Evolutionary conservation across 2,888 invertebrate genomes (phyloP).

Genomic region (Acrocyrtus sp.): DNA sequence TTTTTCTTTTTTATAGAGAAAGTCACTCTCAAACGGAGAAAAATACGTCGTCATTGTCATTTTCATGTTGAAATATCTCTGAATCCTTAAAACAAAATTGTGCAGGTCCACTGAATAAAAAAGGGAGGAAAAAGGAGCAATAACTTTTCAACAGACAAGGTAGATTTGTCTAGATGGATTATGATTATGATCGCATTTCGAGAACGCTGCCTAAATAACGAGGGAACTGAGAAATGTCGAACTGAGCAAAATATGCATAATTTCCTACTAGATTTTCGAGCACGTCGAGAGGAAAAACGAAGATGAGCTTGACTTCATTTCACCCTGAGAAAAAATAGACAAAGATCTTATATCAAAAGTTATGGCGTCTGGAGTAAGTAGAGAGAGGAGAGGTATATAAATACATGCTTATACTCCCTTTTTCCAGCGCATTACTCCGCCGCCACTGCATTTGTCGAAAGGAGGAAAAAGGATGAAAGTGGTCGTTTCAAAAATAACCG

Average conservation of each 20-base stretch:
- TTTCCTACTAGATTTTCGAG: neutral
- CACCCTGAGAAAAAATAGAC: too few species aligned
- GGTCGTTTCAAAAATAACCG: neutral
- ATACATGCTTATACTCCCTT: conserved; percentile 17
- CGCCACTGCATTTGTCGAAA: neutral
- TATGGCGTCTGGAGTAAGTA: too few species aligned
- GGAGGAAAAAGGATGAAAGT: neutral
- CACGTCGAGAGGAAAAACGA: neutral
- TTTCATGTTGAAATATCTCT: neutral
- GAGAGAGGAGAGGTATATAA: too few species aligned
- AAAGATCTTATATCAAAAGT: too few species aligned
- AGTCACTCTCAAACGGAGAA: neutral
- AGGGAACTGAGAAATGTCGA: neutral
- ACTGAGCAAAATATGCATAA: neutral
- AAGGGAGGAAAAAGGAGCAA: conserved; percentile 9
- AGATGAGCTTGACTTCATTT: too few species aligned
- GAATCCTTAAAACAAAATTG: too few species aligned
- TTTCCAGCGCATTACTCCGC: conserved; percentile 35
- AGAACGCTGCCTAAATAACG: neutral
- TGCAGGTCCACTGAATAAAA: neutral
- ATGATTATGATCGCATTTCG: conserved; percentile 32
- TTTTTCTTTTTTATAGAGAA: too few species aligned
- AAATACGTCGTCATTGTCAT: neutral
- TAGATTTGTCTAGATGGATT: conserved; percentile 50
- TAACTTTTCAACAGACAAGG: conserved; percentile 38